A percentile compares a stretch with the other conserved stretches of the same genome.
phyloP scores from a whole-genome alignment of 1,140 invertebrate genomes.

The Triops cancriformis region DNA sequence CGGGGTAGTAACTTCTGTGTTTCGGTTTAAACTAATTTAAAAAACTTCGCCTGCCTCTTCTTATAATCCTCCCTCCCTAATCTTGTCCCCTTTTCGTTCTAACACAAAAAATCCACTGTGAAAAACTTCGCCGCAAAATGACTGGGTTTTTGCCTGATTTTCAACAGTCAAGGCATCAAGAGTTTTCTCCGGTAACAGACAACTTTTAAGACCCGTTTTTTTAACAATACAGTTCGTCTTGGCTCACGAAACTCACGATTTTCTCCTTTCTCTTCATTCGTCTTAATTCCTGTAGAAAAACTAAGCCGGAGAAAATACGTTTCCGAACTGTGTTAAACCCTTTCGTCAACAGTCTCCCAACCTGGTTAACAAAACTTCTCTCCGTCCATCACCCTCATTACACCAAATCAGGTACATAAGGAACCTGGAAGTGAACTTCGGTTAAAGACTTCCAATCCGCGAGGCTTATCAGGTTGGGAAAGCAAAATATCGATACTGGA shows the following conservation, averaged over 20 bases:
- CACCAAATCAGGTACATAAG: slow-evolving; percentile 7
- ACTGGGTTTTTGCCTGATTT: not conserved
- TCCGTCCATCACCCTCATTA: not conserved
- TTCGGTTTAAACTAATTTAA: not conserved
- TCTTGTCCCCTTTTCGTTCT: not conserved
- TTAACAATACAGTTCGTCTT: too few species aligned
- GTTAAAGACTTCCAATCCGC: not conserved
- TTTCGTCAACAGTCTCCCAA: not conserved
- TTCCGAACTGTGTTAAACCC: too few species aligned
- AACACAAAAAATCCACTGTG: not conserved
- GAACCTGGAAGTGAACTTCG: not conserved
- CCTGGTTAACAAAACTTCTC: slow-evolving; percentile 11
- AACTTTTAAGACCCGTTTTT: not conserved
- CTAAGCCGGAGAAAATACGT: too few species aligned
- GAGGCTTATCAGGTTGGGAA: slow-evolving; percentile 1
- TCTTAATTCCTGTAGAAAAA: not conserved
- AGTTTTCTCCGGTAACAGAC: not conserved
- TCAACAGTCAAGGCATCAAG: not conserved
- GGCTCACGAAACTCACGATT: too few species aligned
- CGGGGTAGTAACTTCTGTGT: too few species aligned
- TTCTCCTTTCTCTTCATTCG: not conserved
- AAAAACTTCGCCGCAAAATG: not conserved
- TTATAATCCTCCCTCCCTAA: too few species aligned
- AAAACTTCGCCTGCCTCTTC: not conserved
- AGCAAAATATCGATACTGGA: slow-evolving; percentile 9